Conservation (phyloP, 2,888 invertebrate genomes). For the Boloria euphrosyne region DNA sequence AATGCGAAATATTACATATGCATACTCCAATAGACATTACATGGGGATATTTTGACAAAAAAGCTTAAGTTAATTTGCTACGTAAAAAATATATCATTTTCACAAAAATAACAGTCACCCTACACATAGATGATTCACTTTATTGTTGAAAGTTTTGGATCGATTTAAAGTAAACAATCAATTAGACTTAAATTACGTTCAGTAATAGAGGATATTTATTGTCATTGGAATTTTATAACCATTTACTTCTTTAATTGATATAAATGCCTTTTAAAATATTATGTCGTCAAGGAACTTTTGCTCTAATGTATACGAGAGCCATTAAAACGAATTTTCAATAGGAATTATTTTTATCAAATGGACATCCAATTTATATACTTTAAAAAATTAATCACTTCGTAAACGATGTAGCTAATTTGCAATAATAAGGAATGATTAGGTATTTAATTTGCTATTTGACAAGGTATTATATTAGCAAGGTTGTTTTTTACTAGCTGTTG, state of each 20-base stretch:
- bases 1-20: too few species aligned
- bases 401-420: conserved; percentile 25
- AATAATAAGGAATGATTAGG: conserved; percentile 25
- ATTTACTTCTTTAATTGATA: conserved; percentile 76
- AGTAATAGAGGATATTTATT: conserved; percentile 77
- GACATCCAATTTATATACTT: conserved; percentile 3
- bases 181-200: conserved; percentile 73
- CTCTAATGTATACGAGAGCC: too few species aligned
- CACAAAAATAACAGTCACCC: conserved; percentile 46
- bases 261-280: conserved; percentile 29
- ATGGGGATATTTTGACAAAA: too few species aligned
- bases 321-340: background rate
- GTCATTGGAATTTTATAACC: conserved; percentile 74
- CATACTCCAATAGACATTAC: too few species aligned
- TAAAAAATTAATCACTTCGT: conserved; percentile 24
- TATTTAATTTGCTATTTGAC: conserved; percentile 34
- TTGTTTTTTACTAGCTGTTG: conserved; percentile 46
- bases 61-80: background rate
- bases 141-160: conserved; percentile 68
- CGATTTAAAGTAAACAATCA: conserved; percentile 77
- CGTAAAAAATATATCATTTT: background rate
- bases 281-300: background rate
- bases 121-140: conserved; percentile 69
- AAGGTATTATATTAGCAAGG: conserved; percentile 35
- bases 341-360: conserved; percentile 6